phyloP scores from a whole-genome alignment of 2,113 vertebrate species.

The Psittacus erithacus region DNA sequence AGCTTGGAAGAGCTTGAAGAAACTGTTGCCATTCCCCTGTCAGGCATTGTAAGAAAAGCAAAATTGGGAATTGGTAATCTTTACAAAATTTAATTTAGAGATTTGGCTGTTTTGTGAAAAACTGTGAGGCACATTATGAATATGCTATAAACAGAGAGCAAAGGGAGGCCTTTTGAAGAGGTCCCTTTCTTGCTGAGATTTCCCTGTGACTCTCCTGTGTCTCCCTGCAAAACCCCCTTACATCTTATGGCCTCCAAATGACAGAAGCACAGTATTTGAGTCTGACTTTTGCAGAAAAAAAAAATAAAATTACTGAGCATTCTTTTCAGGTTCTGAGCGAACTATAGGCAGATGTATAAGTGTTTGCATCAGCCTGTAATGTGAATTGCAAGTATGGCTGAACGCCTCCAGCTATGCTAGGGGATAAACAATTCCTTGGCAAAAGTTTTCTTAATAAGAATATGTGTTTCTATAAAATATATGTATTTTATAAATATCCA shows the following conservation, averaged over 20 bases:
- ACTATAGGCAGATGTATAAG: not conserved
- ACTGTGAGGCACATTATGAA: not conserved
- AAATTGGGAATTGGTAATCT: not conserved
- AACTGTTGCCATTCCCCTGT: not conserved
- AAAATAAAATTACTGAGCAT: not conserved
- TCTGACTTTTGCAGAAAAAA: not conserved
- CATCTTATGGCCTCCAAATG: not conserved
- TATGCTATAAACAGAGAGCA: not conserved
- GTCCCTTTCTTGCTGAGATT: not conserved
- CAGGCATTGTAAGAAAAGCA: not conserved
- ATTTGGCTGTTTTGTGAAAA: not conserved
- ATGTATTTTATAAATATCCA: not conserved
- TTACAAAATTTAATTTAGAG: not conserved
- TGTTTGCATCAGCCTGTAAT: not conserved
- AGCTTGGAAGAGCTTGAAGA: conserved; percentile 13
- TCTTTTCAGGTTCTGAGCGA: not conserved
- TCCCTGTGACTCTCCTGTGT: not conserved
- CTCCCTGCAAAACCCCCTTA: not conserved
- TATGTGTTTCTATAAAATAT: not conserved
- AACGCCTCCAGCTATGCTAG: not conserved
- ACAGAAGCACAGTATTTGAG: not conserved
- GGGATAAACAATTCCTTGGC: not conserved
- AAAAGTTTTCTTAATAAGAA: not conserved
- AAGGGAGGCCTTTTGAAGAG: not conserved
- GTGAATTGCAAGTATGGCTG: not conserved